phyloP scores from a whole-genome alignment of 2,888 invertebrate species.

The Eumerus sabulonum region DNA sequence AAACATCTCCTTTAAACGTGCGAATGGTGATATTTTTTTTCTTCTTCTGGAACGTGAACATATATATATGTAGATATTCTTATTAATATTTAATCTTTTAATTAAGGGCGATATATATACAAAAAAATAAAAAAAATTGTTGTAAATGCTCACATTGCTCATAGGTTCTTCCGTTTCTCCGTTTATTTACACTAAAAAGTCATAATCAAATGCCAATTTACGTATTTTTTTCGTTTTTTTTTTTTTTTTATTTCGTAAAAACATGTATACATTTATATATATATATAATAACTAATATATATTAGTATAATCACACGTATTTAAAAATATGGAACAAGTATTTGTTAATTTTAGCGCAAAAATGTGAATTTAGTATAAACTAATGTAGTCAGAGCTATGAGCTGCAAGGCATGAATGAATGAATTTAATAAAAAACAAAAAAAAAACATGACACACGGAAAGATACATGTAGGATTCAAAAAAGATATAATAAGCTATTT shows the following conservation, averaged over 20 bases:
- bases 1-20: conserved; percentile 23
- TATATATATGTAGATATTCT: conserved; percentile 1
- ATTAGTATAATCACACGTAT: neutral
- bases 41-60: conserved; percentile 17
- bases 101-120: too few species aligned
- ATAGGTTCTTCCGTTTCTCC: too few species aligned
- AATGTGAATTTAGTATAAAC: neutral
- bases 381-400: conserved; percentile 1
- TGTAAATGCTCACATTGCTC: too few species aligned
- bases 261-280: too few species aligned
- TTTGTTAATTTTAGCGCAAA: conserved; percentile 13
- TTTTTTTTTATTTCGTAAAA: too few species aligned
- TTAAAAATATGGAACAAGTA: conserved; percentile 4
- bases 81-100: too few species aligned
- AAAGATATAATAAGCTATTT: neutral
- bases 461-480: conserved; percentile 17
- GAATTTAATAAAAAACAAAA: conserved; percentile 30
- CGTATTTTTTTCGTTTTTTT: too few species aligned
- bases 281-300: conserved; percentile 19
- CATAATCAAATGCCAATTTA: too few species aligned
- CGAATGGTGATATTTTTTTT: conserved; percentile 46
- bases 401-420: conserved; percentile 13
- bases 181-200: too few species aligned
- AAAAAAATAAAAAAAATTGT: too few species aligned
- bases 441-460: neutral